Percentiles rank a stretch among this genome's conserved stretches.
phyloP scores from a whole-genome alignment of 2,797 vertebrate genomes.

The Acrossocheilus wenchowensis region DNA sequence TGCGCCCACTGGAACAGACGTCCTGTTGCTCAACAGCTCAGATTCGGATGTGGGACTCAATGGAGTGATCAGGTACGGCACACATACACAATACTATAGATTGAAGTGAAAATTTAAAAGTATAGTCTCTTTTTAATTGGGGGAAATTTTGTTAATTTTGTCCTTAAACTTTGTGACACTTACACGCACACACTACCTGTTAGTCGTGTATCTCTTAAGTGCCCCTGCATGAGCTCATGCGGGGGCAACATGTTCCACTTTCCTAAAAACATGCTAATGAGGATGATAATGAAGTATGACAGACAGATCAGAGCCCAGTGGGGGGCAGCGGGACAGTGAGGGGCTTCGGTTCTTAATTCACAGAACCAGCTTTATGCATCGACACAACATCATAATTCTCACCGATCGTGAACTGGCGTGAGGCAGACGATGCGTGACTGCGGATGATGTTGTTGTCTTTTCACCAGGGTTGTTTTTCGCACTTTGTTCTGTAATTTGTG shows the following conservation, averaged over 20 bases:
- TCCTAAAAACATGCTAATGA: slow-evolving; percentile 78
- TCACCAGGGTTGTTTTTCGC: slow-evolving; percentile 63
- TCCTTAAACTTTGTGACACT: neutral
- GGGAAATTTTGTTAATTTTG: neutral
- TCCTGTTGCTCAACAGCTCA: slow-evolving; percentile 90
- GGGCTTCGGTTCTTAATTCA: slow-evolving; percentile 38
- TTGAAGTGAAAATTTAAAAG: no score
- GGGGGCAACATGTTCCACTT: slow-evolving; percentile 70
- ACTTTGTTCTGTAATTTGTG: slow-evolving; percentile 66
- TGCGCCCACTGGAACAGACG: slow-evolving; percentile 90
- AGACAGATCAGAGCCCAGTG: slow-evolving; percentile 73
- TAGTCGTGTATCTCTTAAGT: slow-evolving; percentile 61
- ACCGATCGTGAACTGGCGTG: slow-evolving; percentile 35
- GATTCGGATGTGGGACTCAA: slow-evolving; percentile 90
- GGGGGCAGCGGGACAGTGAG: slow-evolving; percentile 68
- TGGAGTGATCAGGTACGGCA: slow-evolving; percentile 88
- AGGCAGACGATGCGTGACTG: slow-evolving; percentile 50
- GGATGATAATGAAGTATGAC: slow-evolving; percentile 81
- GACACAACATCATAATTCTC: slow-evolving; percentile 53
- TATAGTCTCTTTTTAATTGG: no score
- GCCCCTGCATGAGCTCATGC: slow-evolving; percentile 66
- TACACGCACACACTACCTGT: neutral
- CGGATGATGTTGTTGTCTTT: slow-evolving; percentile 61
- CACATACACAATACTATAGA: no score
- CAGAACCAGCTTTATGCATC: slow-evolving; percentile 65